Conservation (phyloP, 2,888 invertebrate genomes). For the Drosophila colorata region DNA sequence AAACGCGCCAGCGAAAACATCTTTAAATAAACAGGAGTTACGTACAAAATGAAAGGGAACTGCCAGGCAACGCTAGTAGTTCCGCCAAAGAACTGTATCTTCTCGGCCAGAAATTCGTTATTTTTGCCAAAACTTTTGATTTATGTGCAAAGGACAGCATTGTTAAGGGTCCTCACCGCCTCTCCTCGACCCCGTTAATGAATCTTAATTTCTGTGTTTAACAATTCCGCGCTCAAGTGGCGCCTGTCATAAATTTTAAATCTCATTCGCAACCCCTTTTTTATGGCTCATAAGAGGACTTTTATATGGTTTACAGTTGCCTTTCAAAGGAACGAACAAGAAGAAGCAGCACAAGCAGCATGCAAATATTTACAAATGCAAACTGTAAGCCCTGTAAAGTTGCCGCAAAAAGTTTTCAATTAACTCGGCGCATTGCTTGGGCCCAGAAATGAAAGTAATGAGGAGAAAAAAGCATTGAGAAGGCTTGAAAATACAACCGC, state of each 20-base stretch:
- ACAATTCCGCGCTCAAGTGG: slow-evolving; percentile 49
- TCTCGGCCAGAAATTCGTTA: slow-evolving; percentile 1
- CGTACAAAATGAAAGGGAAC: slow-evolving; percentile 1
- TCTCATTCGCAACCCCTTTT: slow-evolving; percentile 52
- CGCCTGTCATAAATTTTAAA: slow-evolving; percentile 70
- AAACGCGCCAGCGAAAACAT: slow-evolving; percentile 20
- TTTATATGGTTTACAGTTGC: slow-evolving; percentile 2
- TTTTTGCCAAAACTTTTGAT: slow-evolving; percentile 46
- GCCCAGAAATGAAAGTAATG: slow-evolving; percentile 6
- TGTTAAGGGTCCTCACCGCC: slow-evolving; percentile 21
- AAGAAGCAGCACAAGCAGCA: slow-evolving; percentile 4
- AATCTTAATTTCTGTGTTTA: slow-evolving; percentile 68
- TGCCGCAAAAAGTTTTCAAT: slow-evolving; percentile 40
- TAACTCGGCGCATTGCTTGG: slow-evolving; percentile 11
- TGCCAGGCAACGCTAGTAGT: background rate
- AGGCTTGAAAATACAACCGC: slow-evolving; percentile 28
- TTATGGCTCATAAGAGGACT: slow-evolving; percentile 7
- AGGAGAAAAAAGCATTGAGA: background rate
- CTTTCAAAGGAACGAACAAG: background rate
- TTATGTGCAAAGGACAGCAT: slow-evolving; percentile 43
- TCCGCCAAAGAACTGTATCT: background rate
- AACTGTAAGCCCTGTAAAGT: slow-evolving; percentile 29
- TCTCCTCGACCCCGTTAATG: slow-evolving; percentile 55
- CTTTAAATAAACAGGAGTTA: slow-evolving; percentile 52
- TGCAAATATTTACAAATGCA: slow-evolving; percentile 58